Conservation (phyloP, 2,888 invertebrate species). For the Chydorus sphaericus region DNA sequence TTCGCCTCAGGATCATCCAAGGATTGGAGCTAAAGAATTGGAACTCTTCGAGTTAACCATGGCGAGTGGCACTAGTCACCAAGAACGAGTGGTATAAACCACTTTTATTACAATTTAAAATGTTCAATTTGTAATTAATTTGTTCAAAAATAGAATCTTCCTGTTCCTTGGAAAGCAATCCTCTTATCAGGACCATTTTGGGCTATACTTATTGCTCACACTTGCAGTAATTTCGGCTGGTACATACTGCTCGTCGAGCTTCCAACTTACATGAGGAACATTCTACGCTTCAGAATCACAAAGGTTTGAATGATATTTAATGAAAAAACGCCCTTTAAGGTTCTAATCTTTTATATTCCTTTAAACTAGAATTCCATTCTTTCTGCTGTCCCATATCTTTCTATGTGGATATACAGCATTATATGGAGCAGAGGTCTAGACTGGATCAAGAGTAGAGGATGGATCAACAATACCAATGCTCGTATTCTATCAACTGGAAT, state of each 20-base stretch:
- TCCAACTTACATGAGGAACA: slow-evolving; percentile 65
- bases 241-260: slow-evolving; percentile 70
- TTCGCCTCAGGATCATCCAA: slow-evolving; percentile 46
- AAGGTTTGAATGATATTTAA: slow-evolving; percentile 40
- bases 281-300: slow-evolving; percentile 40
- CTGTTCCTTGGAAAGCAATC: slow-evolving; percentile 57
- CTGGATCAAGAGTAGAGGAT: slow-evolving; percentile 41
- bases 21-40: slow-evolving; percentile 51
- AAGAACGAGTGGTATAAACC: too few species aligned
- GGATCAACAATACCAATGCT: slow-evolving; percentile 51
- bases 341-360: not conserved
- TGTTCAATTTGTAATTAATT: too few species aligned
- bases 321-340: not conserved
- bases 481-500: slow-evolving; percentile 58
- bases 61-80: too few species aligned
- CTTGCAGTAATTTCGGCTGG: slow-evolving; percentile 71
- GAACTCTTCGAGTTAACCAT: too few species aligned
- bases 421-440: slow-evolving; percentile 49
- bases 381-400: slow-evolving; percentile 59
- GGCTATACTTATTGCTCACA: slow-evolving; percentile 59
- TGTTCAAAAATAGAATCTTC: slow-evolving; percentile 36
- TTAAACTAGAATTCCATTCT: slow-evolving; percentile 47
- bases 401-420: slow-evolving; percentile 64
- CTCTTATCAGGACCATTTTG: slow-evolving; percentile 54
- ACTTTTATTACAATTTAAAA: too few species aligned